Evolutionary conservation across 2,113 vertebrate species (phyloP), one percentile per base, ranked within the genome.

Genomic region (Riparia riparia): DNA sequence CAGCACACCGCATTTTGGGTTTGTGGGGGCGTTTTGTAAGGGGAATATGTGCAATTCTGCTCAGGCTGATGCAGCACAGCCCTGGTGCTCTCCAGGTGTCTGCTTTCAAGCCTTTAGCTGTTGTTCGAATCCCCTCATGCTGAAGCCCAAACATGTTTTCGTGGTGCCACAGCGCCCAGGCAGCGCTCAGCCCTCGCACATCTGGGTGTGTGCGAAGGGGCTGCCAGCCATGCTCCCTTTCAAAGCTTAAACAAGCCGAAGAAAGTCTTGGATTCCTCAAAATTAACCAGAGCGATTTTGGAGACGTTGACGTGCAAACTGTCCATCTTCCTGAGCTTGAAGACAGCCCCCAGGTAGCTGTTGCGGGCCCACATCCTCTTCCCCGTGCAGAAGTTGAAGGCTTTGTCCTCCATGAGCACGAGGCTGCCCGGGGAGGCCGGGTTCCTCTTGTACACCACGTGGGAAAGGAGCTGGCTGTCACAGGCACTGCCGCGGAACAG

Each of bases 181-280:
- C n/a, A 72, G 63, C 45, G 6, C 37, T 72, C 28, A 37, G 4
- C 22, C 44, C 34, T 78, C 13, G 8, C 3, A 0, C 0, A 2
- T 18, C 51, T 12, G 11, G 7, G 10, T 10, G 6, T 7, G 13
- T 5, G 3, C 11, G 7, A 3, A 6, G 8, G 12, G 9, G 28
- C 65, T 86, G 74, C 49, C 14, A 6, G 22, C 47, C 58, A 37
- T 0, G 0, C 9, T 84, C 56, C 37, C 28, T 37, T 47, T 96
- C 93, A 98, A 88, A 98, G 97, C 63, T 98, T 98, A 93, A 98
- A 98, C 88, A 98, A 77, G 20, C 98, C 98, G 17, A 98, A 98
- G 94, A 98, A 98, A 7, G 98, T 98, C 95, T 97, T 98, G 6
- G 97, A 96, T 78, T 98, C 98, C 70, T 98, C 98, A 93, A 98